phyloP scores from a whole-genome alignment of 2,113 vertebrate species.

The Chlamydotis undulata region DNA sequence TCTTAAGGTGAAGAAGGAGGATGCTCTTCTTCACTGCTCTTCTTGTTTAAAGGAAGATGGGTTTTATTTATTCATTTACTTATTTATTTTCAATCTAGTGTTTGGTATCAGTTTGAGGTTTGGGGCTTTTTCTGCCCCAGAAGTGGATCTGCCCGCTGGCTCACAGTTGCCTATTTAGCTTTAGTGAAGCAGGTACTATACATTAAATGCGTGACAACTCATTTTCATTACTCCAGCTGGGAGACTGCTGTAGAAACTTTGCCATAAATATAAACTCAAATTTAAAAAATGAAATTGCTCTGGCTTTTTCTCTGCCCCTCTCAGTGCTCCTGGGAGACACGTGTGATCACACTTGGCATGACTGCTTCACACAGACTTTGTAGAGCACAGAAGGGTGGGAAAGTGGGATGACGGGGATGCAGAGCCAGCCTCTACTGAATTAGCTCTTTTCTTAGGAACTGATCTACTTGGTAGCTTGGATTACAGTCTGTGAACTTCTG shows the following conservation, averaged over 20 bases:
- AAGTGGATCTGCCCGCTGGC: neutral
- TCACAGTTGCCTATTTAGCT: neutral
- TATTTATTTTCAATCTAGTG: neutral
- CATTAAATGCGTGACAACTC: neutral
- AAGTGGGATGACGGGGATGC: neutral
- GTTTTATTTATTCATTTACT: neutral
- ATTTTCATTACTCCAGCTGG: neutral
- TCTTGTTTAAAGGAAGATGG: neutral
- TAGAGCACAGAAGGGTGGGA: neutral
- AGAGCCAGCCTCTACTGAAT: neutral
- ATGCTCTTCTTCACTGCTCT: neutral
- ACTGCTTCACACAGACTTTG: neutral
- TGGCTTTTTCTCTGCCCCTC: neutral
- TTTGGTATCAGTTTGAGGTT: neutral
- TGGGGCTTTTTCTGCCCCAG: neutral
- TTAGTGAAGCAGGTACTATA: neutral
- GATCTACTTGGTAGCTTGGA: neutral
- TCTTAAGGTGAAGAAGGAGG: neutral
- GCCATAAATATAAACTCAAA: neutral
- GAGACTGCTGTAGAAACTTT: neutral
- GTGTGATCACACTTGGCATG: neutral
- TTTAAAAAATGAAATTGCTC: conserved; percentile 28
- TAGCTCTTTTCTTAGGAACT: neutral
- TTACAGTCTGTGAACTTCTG: neutral
- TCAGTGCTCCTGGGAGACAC: neutral